Base-by-base conservation (phyloP, 2,797 vertebrate genomes). In the Sternotherus odoratus region DNA sequence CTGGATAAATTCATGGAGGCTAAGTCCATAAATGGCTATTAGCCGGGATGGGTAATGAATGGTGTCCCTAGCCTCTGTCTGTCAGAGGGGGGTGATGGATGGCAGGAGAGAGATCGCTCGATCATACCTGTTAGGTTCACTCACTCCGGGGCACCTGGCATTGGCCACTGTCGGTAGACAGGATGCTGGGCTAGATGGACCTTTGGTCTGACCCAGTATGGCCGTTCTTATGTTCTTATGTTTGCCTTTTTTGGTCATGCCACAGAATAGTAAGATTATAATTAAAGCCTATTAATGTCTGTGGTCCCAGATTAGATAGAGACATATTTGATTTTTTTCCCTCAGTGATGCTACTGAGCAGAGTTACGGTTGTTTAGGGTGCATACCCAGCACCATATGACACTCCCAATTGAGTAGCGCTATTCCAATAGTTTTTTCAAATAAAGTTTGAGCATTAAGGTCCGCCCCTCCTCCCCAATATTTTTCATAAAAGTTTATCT, bases 231-330 rank as follows among this genome's bases (percentile, higher is more conserved):
- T n/a, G n/a, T n/a, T n/a, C n/a, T n/a, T n/a, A n/a, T n/a, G n/a
- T n/a, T 53, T 86, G 50, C 21, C 21, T 92, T 90, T 93, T 60
- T 54, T 91, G 95, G 95, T 96, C 92, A 95, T 19, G 51, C 48
- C 79, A 94, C 43, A 91, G 89, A 95, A 89, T 93, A 88, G 87
- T 48, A 89, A 93, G 82, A 0, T 95, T 90, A 95, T 36, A 43
- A 95, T 95, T 94, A 95, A 96, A 91, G 95, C 89, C 83, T 94
- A 39, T 72, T 88, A 90, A 16, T 26, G 43, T 79, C 66, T 91
- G 50, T 95, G 85, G 72, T 69, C 79, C 10, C 77, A 91, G 72
- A 96, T 91, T 91, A 93, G 93, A 93, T 77, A 94, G 94, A 93
- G 85, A 94, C 92, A 93, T 57, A 46, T 57, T 57, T 33, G 26